phyloP scores from a whole-genome alignment of 2,888 invertebrate genomes.

The Agrochola lychnidis region DNA sequence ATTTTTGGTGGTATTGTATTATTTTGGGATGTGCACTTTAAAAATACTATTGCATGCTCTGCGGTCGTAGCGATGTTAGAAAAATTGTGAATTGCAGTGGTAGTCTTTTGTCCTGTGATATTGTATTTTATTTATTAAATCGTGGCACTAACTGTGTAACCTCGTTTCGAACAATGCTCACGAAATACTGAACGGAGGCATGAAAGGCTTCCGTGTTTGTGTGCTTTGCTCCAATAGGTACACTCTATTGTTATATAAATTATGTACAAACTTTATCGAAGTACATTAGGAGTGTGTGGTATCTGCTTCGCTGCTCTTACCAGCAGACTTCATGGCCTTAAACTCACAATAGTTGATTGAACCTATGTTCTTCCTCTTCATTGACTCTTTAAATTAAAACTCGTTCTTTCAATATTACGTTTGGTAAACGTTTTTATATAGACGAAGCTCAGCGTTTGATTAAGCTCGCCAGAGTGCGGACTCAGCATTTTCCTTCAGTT shows the following conservation, averaged over 20 bases:
- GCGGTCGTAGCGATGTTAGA: conserved; percentile 19
- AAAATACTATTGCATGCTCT: conserved; percentile 34
- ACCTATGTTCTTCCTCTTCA: conserved; percentile 67
- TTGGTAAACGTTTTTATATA: conserved; percentile 51
- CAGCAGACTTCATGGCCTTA: conserved; percentile 57
- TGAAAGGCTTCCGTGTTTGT: conserved; percentile 49
- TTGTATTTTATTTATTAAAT: conserved; percentile 44
- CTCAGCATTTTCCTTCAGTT: conserved; percentile 46
- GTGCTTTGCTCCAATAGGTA: conserved; percentile 40
- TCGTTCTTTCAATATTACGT: conserved; percentile 54
- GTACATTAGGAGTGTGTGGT: conserved; percentile 22
- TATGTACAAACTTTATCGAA: conserved; percentile 31
- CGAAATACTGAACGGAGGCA: conserved; percentile 45
- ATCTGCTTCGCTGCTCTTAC: not conserved
- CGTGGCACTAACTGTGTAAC: conserved; percentile 53
- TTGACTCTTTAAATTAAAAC: conserved; percentile 67
- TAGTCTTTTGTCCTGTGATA: conserved; percentile 39
- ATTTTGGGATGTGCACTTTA: conserved; percentile 23
- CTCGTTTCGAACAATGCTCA: conserved; percentile 54
- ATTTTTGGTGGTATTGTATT: not conserved
- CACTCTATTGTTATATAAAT: conserved; percentile 40
- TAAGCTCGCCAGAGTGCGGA: conserved; percentile 36
- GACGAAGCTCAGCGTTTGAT: conserved; percentile 51
- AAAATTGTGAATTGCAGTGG: conserved; percentile 23
- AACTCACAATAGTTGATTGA: conserved; percentile 67